These are phyloP conservation scores for Andrena bucephala DNA, from an alignment of 2,888 invertebrate species.

Conservation along the genomic window DNA sequence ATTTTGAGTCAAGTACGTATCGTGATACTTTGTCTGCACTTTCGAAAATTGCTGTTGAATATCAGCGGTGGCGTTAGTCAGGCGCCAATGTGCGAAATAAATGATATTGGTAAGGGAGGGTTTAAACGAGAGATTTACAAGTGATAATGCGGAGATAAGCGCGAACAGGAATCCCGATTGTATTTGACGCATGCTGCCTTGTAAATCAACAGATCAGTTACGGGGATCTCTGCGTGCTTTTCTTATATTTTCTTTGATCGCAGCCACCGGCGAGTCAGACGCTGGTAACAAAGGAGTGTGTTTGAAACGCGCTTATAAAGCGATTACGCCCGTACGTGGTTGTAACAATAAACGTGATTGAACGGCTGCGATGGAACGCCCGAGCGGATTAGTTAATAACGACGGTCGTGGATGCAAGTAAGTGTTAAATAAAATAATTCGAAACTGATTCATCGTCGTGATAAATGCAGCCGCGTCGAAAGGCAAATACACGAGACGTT, in stretches of 20 bases:
- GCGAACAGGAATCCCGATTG: constrained; percentile 28
- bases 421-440: constrained; percentile 47
- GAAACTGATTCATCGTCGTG: constrained; percentile 28
- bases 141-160: not conserved
- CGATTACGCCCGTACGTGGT: constrained; percentile 46
- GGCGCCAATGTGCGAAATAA: constrained; percentile 2
- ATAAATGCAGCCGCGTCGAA: constrained; percentile 4
- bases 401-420: constrained; percentile 28
- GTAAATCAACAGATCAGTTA: constrained; percentile 41
- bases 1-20: too few relatives aligned
- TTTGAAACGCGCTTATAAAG: constrained; percentile 55
- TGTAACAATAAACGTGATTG: constrained; percentile 59
- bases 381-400: constrained; percentile 55
- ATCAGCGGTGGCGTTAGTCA: too few relatives aligned
- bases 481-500: not conserved
- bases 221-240: constrained; percentile 26
- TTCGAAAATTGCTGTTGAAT: too few relatives aligned
- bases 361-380: constrained; percentile 52
- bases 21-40: too few relatives aligned
- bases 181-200: constrained; percentile 6
- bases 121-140: constrained; percentile 3
- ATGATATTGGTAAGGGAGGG: constrained; percentile 24
- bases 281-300: constrained; percentile 49
- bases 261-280: constrained; percentile 14
- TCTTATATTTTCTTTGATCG: constrained; percentile 20